These are phyloP conservation scores for Epizoanthus illoricatus DNA, from an alignment of 92 coral and sea anemone species.

Conservation along the genomic window DNA sequence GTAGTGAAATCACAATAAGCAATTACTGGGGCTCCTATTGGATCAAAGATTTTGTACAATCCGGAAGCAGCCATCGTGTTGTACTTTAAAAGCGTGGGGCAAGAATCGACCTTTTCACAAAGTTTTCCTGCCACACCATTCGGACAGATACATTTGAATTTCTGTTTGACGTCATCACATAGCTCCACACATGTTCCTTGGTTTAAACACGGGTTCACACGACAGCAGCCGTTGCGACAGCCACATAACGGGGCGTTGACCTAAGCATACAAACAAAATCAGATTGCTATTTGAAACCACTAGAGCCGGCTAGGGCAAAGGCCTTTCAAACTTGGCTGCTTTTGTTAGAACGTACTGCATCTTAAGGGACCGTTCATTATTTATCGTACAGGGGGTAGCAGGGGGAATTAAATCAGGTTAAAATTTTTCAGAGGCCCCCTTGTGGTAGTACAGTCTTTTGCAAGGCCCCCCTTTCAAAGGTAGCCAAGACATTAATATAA, in stretches of 20 bases:
- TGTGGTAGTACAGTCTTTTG: too few species aligned
- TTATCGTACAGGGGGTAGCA: too few species aligned
- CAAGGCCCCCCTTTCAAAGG: too few species aligned
- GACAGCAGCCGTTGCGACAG: slow-evolving; percentile 27
- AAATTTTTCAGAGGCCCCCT: too few species aligned
- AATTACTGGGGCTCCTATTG: neutral
- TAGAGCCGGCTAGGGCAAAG: too few species aligned
- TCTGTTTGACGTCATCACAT: slow-evolving; percentile 10
- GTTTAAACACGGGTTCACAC: slow-evolving; percentile 7
- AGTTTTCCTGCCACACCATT: slow-evolving; percentile 9
- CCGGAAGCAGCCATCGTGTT: slow-evolving; percentile 8
- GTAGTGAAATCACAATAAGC: slow-evolving; percentile 21
- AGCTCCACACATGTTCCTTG: slow-evolving; percentile 27
- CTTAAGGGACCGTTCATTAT: too few species aligned
- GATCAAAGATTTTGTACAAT: neutral
- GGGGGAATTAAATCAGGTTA: too few species aligned
- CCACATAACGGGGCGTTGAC: neutral
- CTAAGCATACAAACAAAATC: neutral
- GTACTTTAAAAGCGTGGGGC: slow-evolving; percentile 13
- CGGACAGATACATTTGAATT: slow-evolving; percentile 24
- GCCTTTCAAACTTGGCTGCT: too few species aligned
- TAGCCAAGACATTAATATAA: too few species aligned
- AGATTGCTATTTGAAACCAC: too few species aligned
- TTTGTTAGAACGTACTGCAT: too few species aligned
- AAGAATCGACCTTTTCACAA: neutral